Conservation (phyloP, 2,888 invertebrate genomes). For the Dendrolimus pini region DNA sequence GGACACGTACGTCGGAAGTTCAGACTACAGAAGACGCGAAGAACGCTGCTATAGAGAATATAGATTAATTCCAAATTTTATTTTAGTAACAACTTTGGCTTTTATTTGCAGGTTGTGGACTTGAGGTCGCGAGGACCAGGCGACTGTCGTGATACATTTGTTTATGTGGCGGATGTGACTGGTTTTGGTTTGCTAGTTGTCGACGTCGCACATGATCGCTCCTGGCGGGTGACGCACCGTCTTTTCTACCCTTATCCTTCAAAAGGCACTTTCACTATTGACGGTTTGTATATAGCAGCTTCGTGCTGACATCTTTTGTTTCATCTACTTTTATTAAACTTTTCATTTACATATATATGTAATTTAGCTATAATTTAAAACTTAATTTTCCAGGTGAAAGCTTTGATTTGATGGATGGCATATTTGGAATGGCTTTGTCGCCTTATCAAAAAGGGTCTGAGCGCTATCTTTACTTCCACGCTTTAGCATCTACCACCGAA, state of each 20-base stretch:
- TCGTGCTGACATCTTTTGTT: too few species aligned
- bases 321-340: too few species aligned
- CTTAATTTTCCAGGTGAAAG: conserved; percentile 61
- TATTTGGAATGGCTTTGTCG: conserved; percentile 82
- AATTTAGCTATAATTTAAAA: too few species aligned
- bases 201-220: conserved; percentile 68
- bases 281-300: conserved; percentile 42
- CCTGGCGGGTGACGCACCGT: conserved; percentile 80
- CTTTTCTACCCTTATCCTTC: conserved; percentile 81
- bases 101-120: conserved; percentile 69
- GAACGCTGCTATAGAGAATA: too few species aligned
- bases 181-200: conserved; percentile 79
- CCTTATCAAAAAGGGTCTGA: conserved; percentile 49
- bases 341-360: too few species aligned
- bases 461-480: conserved; percentile 81
- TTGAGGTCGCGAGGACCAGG: conserved; percentile 55
- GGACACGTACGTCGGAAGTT: too few species aligned
- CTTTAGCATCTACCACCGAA: conserved; percentile 80
- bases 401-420: conserved; percentile 85
- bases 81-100: too few species aligned
- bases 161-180: conserved; percentile 83
- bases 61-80: too few species aligned
- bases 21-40: too few species aligned
- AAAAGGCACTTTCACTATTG: conserved; percentile 78
- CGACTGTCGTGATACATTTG: conserved; percentile 77